Conservation (phyloP, 2,888 invertebrate species). For the Antheraea yamamai region DNA sequence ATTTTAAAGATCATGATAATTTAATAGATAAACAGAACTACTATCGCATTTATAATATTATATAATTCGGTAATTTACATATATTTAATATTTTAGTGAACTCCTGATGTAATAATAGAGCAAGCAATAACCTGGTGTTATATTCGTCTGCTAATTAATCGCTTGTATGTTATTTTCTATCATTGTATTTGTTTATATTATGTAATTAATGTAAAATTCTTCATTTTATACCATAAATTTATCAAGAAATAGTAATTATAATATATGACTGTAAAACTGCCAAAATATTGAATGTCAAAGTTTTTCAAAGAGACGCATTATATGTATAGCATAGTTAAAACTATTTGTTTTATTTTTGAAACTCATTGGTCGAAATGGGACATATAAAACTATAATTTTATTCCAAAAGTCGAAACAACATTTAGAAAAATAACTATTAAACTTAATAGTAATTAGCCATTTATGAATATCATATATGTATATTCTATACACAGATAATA, state of each 20-base stretch:
- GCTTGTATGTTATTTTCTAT: background rate
- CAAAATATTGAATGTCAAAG: background rate
- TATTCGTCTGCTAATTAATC: background rate
- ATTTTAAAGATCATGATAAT: too few relatives aligned
- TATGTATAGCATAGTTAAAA: background rate
- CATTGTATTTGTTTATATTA: background rate
- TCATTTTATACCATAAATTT: background rate
- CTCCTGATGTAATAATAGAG: background rate
- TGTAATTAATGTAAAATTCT: background rate
- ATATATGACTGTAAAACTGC: background rate
- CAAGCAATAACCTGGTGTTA: background rate
- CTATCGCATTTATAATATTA: too few relatives aligned
- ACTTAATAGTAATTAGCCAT: too few relatives aligned
- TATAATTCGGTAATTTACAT: too few relatives aligned
- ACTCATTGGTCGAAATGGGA: too few relatives aligned
- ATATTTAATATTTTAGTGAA: background rate
- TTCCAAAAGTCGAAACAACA: too few relatives aligned
- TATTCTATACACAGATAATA: too few relatives aligned
- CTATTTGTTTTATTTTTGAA: background rate
- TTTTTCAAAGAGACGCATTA: background rate
- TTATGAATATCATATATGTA: too few relatives aligned
- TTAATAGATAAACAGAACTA: too few relatives aligned
- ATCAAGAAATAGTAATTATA: too few relatives aligned
- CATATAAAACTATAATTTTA: too few relatives aligned
- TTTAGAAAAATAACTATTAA: too few relatives aligned